Percentiles rank a stretch among this genome's conserved stretches.
Evolutionary conservation across 2,113 vertebrate species (phyloP).

Genomic region (Bambusicola thoracicus): DNA sequence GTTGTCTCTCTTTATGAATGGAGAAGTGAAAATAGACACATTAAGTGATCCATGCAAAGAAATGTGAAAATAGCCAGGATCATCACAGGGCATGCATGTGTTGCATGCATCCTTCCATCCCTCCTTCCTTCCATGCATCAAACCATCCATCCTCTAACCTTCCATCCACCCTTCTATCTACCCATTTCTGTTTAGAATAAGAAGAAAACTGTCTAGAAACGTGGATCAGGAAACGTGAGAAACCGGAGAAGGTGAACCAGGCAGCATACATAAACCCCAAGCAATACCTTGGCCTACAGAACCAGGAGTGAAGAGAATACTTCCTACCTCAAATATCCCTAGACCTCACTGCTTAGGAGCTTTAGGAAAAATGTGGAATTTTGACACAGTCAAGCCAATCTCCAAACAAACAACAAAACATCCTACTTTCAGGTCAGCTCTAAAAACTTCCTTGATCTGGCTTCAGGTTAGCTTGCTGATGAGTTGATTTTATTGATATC

Average conservation of each 20-base stretch:
- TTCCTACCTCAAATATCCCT: background rate
- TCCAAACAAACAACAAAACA: background rate
- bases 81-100: background rate
- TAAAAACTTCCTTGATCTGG: background rate
- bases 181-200: background rate
- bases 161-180: background rate
- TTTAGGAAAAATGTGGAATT: background rate
- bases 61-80: background rate
- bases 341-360: background rate
- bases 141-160: background rate
- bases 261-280: background rate
- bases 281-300: background rate
- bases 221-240: background rate
- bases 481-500: background rate
- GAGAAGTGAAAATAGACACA: background rate
- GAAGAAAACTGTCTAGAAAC: background rate
- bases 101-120: background rate
- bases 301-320: background rate
- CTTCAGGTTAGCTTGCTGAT: background rate
- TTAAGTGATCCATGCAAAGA: background rate
- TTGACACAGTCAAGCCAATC: background rate
- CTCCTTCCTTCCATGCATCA: background rate
- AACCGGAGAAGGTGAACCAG: background rate
- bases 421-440: background rate
- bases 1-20: fast-evolving